phyloP scores from a whole-genome alignment of 1,140 invertebrate genomes.

The Drosophila gunungcola region DNA sequence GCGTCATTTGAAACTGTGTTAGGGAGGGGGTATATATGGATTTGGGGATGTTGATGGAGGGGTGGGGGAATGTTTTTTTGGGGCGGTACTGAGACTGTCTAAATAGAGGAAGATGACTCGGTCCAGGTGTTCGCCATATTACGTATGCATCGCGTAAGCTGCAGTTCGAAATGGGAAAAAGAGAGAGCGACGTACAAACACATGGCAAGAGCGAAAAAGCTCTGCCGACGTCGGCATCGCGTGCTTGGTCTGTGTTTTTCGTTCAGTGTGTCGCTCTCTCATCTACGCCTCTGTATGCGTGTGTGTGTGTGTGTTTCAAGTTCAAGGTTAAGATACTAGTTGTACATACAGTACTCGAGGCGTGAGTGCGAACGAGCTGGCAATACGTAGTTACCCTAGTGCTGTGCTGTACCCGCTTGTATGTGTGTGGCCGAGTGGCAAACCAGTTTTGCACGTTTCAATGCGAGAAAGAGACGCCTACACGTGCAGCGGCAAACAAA shows the following conservation, averaged over 20 bases:
- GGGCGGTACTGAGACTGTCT: not conserved
- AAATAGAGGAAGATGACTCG: conserved; percentile 35
- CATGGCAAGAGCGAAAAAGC: conserved; percentile 31
- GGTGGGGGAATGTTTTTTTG: not conserved
- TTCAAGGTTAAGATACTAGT: conserved; percentile 84
- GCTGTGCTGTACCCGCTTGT: conserved; percentile 51
- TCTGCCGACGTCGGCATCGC: conserved; percentile 36
- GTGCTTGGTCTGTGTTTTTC: conserved; percentile 33
- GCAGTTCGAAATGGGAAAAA: conserved; percentile 40
- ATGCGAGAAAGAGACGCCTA: conserved; percentile 64
- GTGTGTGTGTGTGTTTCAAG: conserved; percentile 81
- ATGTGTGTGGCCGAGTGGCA: conserved; percentile 41
- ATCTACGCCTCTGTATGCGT: conserved; percentile 25
- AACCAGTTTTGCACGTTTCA: conserved; percentile 78
- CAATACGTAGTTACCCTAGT: conserved; percentile 41
- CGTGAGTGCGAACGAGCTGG: conserved; percentile 31
- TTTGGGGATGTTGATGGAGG: conserved; percentile 27
- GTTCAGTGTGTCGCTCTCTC: conserved; percentile 74
- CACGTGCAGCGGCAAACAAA: conserved; percentile 59
- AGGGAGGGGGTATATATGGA: not conserved
- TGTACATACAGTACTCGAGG: conserved; percentile 43
- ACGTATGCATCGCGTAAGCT: conserved; percentile 59
- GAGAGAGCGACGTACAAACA: conserved; percentile 17
- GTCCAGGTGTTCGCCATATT: conserved; percentile 51
- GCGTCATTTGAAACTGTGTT: conserved; percentile 23